Evolutionary conservation across 2,113 vertebrate species (phyloP), one percentile per base, ranked within the genome.

Genomic region (Dromiciops gliroides): DNA sequence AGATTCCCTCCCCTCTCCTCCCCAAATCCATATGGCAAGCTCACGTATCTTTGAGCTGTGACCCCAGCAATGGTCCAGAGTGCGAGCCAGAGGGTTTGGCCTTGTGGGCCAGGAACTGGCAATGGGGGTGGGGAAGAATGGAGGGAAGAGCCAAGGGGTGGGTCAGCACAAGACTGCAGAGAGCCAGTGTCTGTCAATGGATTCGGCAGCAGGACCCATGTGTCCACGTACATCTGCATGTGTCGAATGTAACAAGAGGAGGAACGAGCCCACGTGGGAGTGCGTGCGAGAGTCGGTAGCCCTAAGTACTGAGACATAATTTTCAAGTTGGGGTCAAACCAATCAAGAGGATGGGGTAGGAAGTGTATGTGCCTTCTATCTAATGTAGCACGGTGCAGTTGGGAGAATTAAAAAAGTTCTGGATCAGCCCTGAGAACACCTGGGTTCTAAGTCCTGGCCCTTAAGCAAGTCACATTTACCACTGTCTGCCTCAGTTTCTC

Each of bases 121-220:
- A 23, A 93, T 96, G 95, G 95, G 95, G 7, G 1, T 53, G 60
- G n/a, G 67, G 67, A 7, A 44, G 52, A 31, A 60, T 91, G 91
- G 93, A 95, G 97, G 97, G 95, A 95, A 97, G 95, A 97, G 95
- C 96, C 97, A 98, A 96, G 96, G 16, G 67, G 16, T 44, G 16
- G 67, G 16, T 44, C 37, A 83, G 67, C 67, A 83, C 37, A 83
- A 44, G 67, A 83, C 11, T 44, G 67, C n/a, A 44, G 67, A n/a
- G 67, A 83, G n/a, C 67, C 67, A 83, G 67, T 44, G 67, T 83
- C 67, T 44, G n/a, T 44, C 44, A 83, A 83, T 44, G n/a, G 67
- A 83, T 37, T 44, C 23, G 67, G 67, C 67, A 22, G 67, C 67
- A 44, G 67, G 67, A 19, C 67, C 67, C 23, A 14, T 8, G n/a